These are phyloP conservation scores for Staurois parvus DNA, from an alignment of 2,797 vertebrate species.

Conservation along the genomic window DNA sequence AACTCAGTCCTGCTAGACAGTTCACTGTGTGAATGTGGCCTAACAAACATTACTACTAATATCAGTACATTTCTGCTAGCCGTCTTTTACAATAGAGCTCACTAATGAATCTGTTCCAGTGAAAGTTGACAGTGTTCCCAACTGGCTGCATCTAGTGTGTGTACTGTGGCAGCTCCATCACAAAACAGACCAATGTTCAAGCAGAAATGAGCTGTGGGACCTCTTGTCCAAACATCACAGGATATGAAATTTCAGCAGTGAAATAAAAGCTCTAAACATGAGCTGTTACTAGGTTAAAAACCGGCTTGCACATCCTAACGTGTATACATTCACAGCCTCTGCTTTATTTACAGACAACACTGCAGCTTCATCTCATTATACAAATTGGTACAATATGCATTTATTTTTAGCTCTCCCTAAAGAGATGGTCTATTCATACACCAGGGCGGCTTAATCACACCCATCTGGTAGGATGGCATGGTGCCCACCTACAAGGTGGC, in stretches of 20 bases:
- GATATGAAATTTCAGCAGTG: conserved; percentile 14
- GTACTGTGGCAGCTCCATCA: neutral
- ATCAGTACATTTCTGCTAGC: too few species aligned
- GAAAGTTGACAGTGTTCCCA: neutral
- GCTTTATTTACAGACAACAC: conserved; percentile 35
- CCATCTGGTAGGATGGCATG: conserved; percentile 24
- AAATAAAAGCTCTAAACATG: neutral
- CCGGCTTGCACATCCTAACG: neutral
- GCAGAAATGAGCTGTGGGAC: neutral
- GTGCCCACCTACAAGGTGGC: conserved; percentile 16
- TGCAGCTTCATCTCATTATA: conserved; percentile 10
- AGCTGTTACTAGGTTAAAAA: neutral
- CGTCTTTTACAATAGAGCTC: neutral
- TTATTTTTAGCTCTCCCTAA: conserved; percentile 16
- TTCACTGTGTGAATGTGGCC: too few species aligned
- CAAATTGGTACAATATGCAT: conserved; percentile 4
- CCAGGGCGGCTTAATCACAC: conserved; percentile 3
- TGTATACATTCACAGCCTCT: neutral
- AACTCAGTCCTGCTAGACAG: neutral
- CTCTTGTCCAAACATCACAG: neutral
- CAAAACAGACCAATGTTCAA: neutral
- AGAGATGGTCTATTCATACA: neutral
- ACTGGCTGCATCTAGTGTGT: neutral
- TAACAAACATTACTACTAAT: neutral
- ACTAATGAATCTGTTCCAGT: neutral